Base-by-base conservation (phyloP, 2,888 invertebrate species). In the Seladonia tumulorum region DNA sequence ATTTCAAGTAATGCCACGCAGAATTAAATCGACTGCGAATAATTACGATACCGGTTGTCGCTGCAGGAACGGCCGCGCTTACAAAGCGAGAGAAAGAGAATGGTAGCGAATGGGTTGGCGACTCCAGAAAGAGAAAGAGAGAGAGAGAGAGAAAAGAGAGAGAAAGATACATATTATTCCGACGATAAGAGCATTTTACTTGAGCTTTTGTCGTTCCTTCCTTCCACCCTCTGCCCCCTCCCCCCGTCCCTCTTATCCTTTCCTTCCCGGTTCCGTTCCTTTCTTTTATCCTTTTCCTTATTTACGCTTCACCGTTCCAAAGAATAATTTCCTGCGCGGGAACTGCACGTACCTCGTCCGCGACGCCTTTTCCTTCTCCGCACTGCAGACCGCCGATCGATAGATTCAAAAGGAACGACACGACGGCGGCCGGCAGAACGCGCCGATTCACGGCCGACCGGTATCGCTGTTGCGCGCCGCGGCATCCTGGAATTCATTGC, bases 1-100 rank as follows among this genome's bases (percentile, higher is more conserved):
- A 87, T 89, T 85, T 84, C 82, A 68, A 76, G 80, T 83, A 85
- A 87, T 77, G 78, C 83, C 76, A 71, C 86, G 80, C 71, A 45
- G 89, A 81, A 89, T 89, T 88, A 89, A 89, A 90, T 90, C 88
- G 87, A 88, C 84, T 81, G 85, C 83, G 75, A 87, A 79, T 87
- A 88, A 89, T 89, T 87, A 82, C 81, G 83, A 85, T 85, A 75
- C 57, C 74, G 29, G 60, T 75, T 66, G 73, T 79, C 79, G 83
- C 70, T 70, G 60, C 66, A 76, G 57, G 57, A 57, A 63, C 66
- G 35, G 42, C 2, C 5, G 45, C 70, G 35, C 42, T 14, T 14
- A n/a, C 39, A n/a, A 42, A 45, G 49, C 45, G 35, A 25, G 10
- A 29, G n/a, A 8, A 10, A 53, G n/a, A 8, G n/a, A 5, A 53